A percentile compares a stretch with the other conserved stretches of the same genome.
Conservation (phyloP, 2,888 invertebrate genomes). For the Heliconius hortense region DNA sequence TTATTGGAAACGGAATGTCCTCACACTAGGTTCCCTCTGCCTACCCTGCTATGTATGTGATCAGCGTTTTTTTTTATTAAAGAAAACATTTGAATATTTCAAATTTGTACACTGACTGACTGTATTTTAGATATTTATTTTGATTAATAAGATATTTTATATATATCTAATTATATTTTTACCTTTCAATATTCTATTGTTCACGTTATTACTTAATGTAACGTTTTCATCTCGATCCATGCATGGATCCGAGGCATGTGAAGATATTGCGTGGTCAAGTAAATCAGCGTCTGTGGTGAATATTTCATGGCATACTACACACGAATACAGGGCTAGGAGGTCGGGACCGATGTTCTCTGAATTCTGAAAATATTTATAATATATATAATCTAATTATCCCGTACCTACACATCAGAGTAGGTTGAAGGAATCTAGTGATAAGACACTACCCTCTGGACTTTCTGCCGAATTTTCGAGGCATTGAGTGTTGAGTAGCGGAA, state of each 20-base stretch:
- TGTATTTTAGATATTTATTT: too few species aligned
- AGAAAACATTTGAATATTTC: too few species aligned
- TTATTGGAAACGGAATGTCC: too few species aligned
- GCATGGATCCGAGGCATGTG: constrained; percentile 60
- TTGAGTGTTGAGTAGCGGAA: too few species aligned
- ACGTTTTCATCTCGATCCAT: constrained; percentile 44
- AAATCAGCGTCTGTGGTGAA: constrained; percentile 72
- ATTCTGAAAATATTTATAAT: constrained; percentile 50
- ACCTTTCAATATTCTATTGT: constrained; percentile 41
- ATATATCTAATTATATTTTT: not conserved
- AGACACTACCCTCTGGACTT: too few species aligned
- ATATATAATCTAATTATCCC: not conserved
- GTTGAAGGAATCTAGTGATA: too few species aligned
- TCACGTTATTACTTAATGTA: constrained; percentile 22
- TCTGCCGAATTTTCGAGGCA: too few species aligned
- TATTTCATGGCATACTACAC: constrained; percentile 73
- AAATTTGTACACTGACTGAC: not conserved
- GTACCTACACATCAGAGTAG: too few species aligned
- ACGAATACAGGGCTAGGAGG: constrained; percentile 68
- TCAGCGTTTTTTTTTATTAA: too few species aligned
- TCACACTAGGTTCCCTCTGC: too few species aligned
- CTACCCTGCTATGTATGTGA: too few species aligned
- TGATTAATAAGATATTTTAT: too few species aligned
- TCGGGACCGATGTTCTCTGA: constrained; percentile 59
- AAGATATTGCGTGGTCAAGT: constrained; percentile 70